phyloP scores from a whole-genome alignment of 2,797 vertebrate species.

The Takifugu rubripes region DNA sequence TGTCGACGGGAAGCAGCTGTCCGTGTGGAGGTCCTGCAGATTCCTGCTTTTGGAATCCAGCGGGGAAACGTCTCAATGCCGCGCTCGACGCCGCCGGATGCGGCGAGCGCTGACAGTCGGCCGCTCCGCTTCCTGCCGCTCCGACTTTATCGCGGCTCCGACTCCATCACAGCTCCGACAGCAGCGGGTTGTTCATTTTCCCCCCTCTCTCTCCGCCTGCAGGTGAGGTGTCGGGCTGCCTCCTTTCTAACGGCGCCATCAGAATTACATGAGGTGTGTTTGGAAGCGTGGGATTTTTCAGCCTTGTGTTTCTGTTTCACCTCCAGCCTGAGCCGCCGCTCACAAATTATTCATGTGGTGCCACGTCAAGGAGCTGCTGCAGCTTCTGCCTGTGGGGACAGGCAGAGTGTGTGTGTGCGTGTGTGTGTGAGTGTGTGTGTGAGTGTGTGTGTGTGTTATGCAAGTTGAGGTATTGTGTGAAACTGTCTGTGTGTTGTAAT shows the following conservation, averaged over 20 bases:
- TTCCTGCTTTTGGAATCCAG: too few species aligned
- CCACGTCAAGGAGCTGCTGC: conserved; percentile 60
- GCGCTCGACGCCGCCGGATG: too few species aligned
- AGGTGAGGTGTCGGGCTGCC: conserved; percentile 25
- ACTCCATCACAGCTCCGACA: too few species aligned
- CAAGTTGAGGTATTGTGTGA: conserved; percentile 20
- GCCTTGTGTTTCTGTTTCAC: conserved; percentile 48
- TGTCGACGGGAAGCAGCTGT: too few species aligned
- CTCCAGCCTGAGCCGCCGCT: conserved; percentile 43
- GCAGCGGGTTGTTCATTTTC: too few species aligned
- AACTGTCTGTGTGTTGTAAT: conserved; percentile 46
- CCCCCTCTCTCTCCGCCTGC: conserved; percentile 16
- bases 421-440: conserved; percentile 10
- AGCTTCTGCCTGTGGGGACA: conserved; percentile 56
- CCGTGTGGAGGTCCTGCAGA: too few species aligned
- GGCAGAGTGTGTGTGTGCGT: conserved; percentile 13
- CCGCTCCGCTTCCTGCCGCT: too few species aligned
- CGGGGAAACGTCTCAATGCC: too few species aligned
- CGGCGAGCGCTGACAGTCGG: too few species aligned
- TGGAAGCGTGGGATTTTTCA: conserved; percentile 55
- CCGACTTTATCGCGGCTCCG: too few species aligned
- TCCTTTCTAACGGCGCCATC: conserved; percentile 20
- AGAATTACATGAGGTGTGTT: conserved; percentile 52
- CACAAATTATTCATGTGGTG: conserved; percentile 71
- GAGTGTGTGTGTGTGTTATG: conserved; percentile 24